phyloP scores from a whole-genome alignment of 1,140 invertebrate species.

The Rhyzopertha dominica region DNA sequence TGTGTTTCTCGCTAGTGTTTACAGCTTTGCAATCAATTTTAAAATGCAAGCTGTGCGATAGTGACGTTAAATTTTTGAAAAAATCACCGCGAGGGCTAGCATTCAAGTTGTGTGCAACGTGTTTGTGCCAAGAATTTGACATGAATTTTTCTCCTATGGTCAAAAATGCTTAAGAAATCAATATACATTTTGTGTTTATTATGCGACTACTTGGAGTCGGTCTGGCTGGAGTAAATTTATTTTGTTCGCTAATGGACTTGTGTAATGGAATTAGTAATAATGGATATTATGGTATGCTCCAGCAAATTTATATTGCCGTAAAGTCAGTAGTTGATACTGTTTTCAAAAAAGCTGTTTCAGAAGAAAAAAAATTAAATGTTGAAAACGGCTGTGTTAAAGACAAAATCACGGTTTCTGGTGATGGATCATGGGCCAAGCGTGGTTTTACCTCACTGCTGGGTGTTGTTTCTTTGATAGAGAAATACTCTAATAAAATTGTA shows the following conservation, averaged over 20 bases:
- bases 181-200: conserved; percentile 24
- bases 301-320: conserved; percentile 17
- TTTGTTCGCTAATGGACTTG: conserved; percentile 28
- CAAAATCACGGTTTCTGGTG: conserved; percentile 26
- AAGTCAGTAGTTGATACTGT: conserved; percentile 9
- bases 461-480: conserved; percentile 24
- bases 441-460: conserved; percentile 32
- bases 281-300: conserved; percentile 17
- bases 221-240: conserved; percentile 18
- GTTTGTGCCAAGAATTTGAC: conserved; percentile 9
- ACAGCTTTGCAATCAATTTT: conserved; percentile 14
- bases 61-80: conserved; percentile 9
- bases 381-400: conserved; percentile 18
- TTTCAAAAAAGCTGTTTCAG: conserved; percentile 9
- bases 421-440: conserved; percentile 30
- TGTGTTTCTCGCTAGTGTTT: conserved; percentile 20
- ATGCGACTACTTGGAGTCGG: conserved; percentile 27
- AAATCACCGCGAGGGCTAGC: conserved; percentile 8
- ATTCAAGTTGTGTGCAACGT: conserved; percentile 18
- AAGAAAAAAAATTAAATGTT: conserved; percentile 10
- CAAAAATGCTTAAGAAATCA: conserved; percentile 27
- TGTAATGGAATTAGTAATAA: conserved; percentile 1
- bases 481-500: conserved; percentile 29
- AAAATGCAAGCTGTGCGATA: conserved; percentile 17
- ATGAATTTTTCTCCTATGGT: conserved; percentile 23